Conservation (phyloP, 2,888 invertebrate genomes). For the Microctonus aethiopoides region DNA sequence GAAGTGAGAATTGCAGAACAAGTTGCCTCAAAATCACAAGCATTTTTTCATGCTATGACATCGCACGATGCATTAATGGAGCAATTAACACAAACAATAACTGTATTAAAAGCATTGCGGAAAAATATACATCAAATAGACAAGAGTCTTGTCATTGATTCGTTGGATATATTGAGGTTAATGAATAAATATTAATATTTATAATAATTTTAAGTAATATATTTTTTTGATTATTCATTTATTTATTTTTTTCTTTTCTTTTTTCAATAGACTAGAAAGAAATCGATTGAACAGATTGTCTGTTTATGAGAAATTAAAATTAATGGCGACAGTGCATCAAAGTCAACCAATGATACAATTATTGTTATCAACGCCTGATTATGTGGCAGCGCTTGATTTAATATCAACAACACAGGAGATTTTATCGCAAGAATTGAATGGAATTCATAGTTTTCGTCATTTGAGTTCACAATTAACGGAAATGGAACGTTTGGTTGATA, state of each 20-base stretch:
- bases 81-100: slow-evolving; percentile 86
- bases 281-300: slow-evolving; percentile 75
- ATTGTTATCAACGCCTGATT: slow-evolving; percentile 93
- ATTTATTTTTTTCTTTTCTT: slow-evolving; percentile 17
- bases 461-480: slow-evolving; percentile 95
- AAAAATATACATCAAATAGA: slow-evolving; percentile 83
- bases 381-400: slow-evolving; percentile 95
- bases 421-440: slow-evolving; percentile 87
- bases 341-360: slow-evolving; percentile 98
- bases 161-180: slow-evolving; percentile 77
- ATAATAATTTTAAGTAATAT: background rate
- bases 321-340: slow-evolving; percentile 96
- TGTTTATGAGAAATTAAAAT: slow-evolving; percentile 81
- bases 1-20: slow-evolving; percentile 94
- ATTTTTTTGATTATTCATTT: background rate
- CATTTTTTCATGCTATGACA: slow-evolving; percentile 98
- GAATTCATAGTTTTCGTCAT: slow-evolving; percentile 95
- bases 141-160: slow-evolving; percentile 81
- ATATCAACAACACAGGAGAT: slow-evolving; percentile 97
- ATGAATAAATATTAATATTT: slow-evolving; percentile 1
- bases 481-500: slow-evolving; percentile 94
- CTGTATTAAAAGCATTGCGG: slow-evolving; percentile 79
- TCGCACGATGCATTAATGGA: slow-evolving; percentile 98
- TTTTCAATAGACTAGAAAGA: slow-evolving; percentile 70
- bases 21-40: slow-evolving; percentile 93